phyloP scores from a whole-genome alignment of 2,888 invertebrate genomes.

The Cosmia pyralina region DNA sequence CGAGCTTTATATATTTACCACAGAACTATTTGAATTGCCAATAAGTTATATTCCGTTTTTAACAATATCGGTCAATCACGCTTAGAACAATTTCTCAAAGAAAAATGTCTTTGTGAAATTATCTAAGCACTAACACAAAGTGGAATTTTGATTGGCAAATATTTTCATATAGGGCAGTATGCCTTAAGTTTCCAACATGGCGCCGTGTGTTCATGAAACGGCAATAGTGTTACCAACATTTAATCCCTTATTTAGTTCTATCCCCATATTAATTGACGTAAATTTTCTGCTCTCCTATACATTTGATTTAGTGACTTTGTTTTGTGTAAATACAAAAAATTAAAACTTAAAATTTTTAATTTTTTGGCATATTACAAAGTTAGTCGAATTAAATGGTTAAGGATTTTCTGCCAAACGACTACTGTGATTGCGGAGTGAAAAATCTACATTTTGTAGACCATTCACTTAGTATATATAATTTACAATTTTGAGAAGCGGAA shows the following conservation, averaged over 20 bases:
- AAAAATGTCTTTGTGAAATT: conserved; percentile 26
- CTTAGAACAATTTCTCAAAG: conserved; percentile 12
- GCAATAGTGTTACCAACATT: conserved; percentile 38
- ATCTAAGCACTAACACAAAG: conserved; percentile 21
- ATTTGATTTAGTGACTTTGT: conserved; percentile 47
- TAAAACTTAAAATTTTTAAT: conserved; percentile 26
- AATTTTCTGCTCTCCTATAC: conserved; percentile 20
- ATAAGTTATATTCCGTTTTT: neutral
- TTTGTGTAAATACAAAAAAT: conserved; percentile 41
- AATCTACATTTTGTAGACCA: conserved; percentile 39
- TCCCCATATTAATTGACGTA: conserved; percentile 19
- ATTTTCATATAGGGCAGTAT: conserved; percentile 8
- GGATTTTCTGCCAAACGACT: neutral
- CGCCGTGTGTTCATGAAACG: conserved; percentile 13
- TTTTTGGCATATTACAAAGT: conserved; percentile 36
- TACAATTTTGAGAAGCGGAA: neutral
- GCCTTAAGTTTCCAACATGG: conserved; percentile 11
- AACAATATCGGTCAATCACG: conserved; percentile 10
- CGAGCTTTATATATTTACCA: neutral
- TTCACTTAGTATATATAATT: conserved; percentile 6
- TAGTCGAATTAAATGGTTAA: conserved; percentile 17
- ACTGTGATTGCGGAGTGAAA: conserved; percentile 12
- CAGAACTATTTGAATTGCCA: conserved; percentile 8
- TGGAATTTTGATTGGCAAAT: conserved; percentile 22
- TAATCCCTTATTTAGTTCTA: conserved; percentile 3